These are phyloP conservation scores for Reticulitermes speratus DNA, from an alignment of 1,140 invertebrate species.

Conservation along the genomic window DNA sequence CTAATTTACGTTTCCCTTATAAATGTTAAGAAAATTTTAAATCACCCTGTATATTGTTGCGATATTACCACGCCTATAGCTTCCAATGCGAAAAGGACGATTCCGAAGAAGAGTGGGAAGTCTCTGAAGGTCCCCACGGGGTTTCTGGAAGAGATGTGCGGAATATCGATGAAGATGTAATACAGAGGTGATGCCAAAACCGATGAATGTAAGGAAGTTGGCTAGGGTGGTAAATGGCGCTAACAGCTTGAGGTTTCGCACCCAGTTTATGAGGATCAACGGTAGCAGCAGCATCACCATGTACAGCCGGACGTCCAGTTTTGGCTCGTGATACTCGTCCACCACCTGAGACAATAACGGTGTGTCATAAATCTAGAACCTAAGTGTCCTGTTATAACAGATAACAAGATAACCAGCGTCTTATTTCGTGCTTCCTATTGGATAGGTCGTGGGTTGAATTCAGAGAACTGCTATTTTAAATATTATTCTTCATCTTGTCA, in stretches of 20 bases:
- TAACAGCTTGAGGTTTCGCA: slow-evolving; percentile 69
- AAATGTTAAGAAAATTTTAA: no score
- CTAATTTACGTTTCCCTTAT: no score
- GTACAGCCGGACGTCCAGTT: slow-evolving; percentile 56
- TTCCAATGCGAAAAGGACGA: slow-evolving; percentile 74
- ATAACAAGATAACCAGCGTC: no score
- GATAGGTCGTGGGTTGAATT: no score
- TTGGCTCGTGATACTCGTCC: slow-evolving; percentile 34
- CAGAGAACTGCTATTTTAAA: no score
- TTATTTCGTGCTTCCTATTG: no score
- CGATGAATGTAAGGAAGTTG: slow-evolving; percentile 62
- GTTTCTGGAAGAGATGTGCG: slow-evolving; percentile 51
- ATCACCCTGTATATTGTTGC: no score
- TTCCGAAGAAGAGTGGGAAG: slow-evolving; percentile 66
- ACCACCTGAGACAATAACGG: slow-evolving; percentile 40
- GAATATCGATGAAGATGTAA: slow-evolving; percentile 59
- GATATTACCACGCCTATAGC: slow-evolving; percentile 65
- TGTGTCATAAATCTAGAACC: neutral
- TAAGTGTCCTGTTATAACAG: neutral
- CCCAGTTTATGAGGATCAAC: slow-evolving; percentile 68
- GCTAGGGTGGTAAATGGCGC: slow-evolving; percentile 73
- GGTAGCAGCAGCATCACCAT: slow-evolving; percentile 67
- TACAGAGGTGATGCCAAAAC: slow-evolving; percentile 69
- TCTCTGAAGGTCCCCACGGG: slow-evolving; percentile 51
- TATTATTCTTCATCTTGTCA: no score